Conservation (phyloP, 2,888 invertebrate genomes). For the Ophioninae sp. region DNA sequence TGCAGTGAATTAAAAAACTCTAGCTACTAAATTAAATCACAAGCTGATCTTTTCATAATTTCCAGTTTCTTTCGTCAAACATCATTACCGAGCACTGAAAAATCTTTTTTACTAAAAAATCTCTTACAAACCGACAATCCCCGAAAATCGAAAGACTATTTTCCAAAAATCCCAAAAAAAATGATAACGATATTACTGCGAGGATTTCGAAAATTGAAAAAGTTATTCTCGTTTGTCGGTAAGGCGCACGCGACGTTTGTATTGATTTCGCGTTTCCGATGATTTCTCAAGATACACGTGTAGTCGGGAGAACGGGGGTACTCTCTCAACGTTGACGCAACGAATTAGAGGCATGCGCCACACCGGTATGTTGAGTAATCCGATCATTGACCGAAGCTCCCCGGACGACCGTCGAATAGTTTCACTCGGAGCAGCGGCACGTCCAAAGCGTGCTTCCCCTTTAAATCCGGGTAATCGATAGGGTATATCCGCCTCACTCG, state of each 20-base stretch:
- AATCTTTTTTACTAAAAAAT: too few species aligned
- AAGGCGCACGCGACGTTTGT: not conserved
- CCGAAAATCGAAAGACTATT: too few species aligned
- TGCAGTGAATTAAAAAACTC: too few species aligned
- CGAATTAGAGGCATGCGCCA: not conserved
- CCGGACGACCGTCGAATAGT: not conserved
- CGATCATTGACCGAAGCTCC: conserved; percentile 21
- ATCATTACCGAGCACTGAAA: too few species aligned
- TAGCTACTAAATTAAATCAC: too few species aligned
- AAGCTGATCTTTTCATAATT: too few species aligned
- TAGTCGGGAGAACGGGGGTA: not conserved
- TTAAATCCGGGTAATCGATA: conserved; percentile 59
- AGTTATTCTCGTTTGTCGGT: not conserved
- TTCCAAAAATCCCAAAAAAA: not conserved
- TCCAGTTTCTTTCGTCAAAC: too few species aligned
- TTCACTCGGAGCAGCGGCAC: not conserved
- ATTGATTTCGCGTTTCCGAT: not conserved
- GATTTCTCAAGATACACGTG: not conserved
- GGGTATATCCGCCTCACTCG: conserved; percentile 26
- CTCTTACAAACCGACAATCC: too few species aligned
- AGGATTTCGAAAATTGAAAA: not conserved
- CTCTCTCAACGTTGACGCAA: not conserved
- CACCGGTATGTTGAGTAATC: conserved; percentile 2
- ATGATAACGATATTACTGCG: not conserved
- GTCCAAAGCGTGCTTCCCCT: conserved; percentile 43